Base-by-base conservation (phyloP, 2,797 vertebrate species). In the Lagodon rhomboides region DNA sequence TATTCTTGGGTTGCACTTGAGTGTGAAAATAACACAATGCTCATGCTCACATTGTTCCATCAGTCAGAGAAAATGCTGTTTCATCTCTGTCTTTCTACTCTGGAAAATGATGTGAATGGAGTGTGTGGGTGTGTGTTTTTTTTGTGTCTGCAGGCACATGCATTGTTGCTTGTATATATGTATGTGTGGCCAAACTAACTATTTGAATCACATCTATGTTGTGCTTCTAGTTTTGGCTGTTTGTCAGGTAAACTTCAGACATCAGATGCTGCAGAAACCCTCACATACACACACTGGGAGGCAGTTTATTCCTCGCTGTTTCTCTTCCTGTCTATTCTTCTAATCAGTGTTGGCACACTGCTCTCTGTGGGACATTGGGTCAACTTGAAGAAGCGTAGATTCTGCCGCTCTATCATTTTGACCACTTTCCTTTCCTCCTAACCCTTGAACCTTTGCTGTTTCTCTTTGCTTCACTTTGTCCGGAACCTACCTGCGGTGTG, bases 301-400 rank as follows among this genome's bases (percentile, higher is more conserved):
- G 50, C 46, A 58, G 70, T 77, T 90, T 67, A 82, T 72, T 73
- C 53, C 69, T 56, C 72, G 60, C 23, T 77, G 76, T 84, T 82
- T 83, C 73, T 77, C 79, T 80, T 81, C 65, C 73, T 53, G 51
- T 82, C 73, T 60, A 8, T 83, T 87, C 74, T 51, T 88, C 77
- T 88, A 80, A 88, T 91, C 86, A 87, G 76, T 82, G 79, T 80
- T 84, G 80, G 70, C 79, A 51, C 65, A 75, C 72, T 70, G 76
- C 74, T 88, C 78, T 83, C 89, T 63, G 59, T 60, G 65, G 81
- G 88, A 82, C 72, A 80, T 53, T 60, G 78, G 83, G 83, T 91
- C 86, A 89, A 25, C 76, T 75, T 60, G 64, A 88, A 87, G 77
- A 83, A 70, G 66, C 65, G 54, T 38, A 72, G 56, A 44, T 72